These are phyloP conservation scores for Deilephila elpenor DNA, from an alignment of 2,888 invertebrate species.

Conservation along the genomic window DNA sequence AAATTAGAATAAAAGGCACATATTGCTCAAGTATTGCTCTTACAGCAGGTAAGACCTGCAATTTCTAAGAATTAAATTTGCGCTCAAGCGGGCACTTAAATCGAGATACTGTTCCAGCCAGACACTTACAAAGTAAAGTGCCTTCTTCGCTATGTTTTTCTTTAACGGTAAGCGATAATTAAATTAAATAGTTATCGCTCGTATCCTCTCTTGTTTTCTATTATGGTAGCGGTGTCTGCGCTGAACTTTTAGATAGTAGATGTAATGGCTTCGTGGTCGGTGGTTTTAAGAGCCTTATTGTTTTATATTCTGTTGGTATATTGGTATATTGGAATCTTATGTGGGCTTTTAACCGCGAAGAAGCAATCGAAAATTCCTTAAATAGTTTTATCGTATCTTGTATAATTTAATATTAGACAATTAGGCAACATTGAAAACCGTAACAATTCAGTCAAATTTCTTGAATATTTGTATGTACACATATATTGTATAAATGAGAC, in stretches of 20 bases:
- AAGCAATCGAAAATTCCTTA: too few species aligned
- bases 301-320: too few species aligned
- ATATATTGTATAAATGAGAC: too few species aligned
- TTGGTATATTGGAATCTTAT: too few species aligned
- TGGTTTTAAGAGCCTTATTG: neutral
- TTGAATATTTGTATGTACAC: too few species aligned
- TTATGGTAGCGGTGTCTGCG: neutral
- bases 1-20: neutral
- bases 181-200: neutral
- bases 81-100: slow-evolving; percentile 8
- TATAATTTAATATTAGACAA: too few species aligned
- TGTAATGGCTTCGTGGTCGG: neutral
- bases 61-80: slow-evolving; percentile 23
- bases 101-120: neutral
- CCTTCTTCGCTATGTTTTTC: slow-evolving; percentile 21
- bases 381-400: too few species aligned
- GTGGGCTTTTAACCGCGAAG: too few species aligned
- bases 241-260: neutral
- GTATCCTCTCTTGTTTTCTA: neutral
- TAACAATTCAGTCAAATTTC: too few species aligned
- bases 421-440: too few species aligned
- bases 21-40: slow-evolving; percentile 9
- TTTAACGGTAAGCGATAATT: slow-evolving; percentile 16
- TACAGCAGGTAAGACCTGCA: neutral
- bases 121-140: slow-evolving; percentile 7